Evolutionary conservation across 2,113 vertebrate genomes (phyloP), one percentile per base, ranked within the genome.

Genomic region (Corythaeola cristata): DNA sequence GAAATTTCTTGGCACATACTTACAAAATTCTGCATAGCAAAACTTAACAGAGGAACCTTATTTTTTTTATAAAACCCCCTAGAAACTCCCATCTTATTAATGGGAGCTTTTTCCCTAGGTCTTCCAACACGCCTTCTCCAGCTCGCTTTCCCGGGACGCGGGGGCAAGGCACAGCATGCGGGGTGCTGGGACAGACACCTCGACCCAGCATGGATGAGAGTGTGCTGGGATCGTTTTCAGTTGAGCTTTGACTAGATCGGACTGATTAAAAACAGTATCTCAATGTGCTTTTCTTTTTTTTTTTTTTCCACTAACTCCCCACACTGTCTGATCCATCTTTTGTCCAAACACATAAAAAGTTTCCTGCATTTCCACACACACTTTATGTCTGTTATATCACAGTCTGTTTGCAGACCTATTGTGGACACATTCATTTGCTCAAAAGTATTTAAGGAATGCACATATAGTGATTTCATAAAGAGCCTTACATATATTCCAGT

Each of bases 131-230:
- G 1, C 19, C 45, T 56, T 86, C 53, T 83, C 49, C 71, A 27
- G 15, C 62, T 77, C 15, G 1, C n/a, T 47, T 59, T 26, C 30
- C 32, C 0, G 0, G 56, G 18, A 15, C 18, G 4, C 1, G 2
- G 26, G 23, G 14, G 17, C 55, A 52, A 58, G 20, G 13, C 28
- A 27, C 2, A 30, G 15, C 5, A 9, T 0, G 8, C 30, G 17
- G 30, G 6, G 35, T 8, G 49, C 33, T 30, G 73, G 78, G 64
- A 33, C 27, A 39, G 19, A 49, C 47, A 79, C 4, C 52, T 95
- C 2, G 3, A 28, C 47, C 74, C 74, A 88, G 50, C 37, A 93
- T 47, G 21, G 14, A 5, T 1, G 3, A 0, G 0, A 56, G 49
- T 62, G 39, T 3, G 6, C 32, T n/a, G 50, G 12, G n/a, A 62